These are phyloP conservation scores for Buceros bicornis DNA, from an alignment of 2,797 vertebrate species.

Conservation along the genomic window DNA sequence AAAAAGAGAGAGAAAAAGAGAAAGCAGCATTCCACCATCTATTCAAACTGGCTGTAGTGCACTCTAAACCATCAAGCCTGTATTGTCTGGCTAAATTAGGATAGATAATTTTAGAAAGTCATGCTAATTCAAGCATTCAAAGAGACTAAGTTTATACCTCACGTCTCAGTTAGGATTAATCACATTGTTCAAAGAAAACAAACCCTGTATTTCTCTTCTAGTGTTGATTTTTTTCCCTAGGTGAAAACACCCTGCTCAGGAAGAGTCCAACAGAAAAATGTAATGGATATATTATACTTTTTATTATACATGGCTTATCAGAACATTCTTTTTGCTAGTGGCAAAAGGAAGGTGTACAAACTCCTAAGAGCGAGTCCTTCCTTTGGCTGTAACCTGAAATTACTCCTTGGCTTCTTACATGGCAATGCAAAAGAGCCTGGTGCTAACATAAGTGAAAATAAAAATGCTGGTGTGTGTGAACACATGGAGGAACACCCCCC, in stretches of 20 bases:
- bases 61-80: not conserved
- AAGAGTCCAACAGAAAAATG: not conserved
- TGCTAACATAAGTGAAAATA: not conserved
- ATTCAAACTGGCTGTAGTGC: not conserved
- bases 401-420: not conserved
- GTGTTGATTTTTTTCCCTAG: not conserved
- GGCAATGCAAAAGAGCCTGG: not conserved
- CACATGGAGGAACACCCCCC: not conserved
- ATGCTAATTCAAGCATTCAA: not conserved
- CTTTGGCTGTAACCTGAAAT: not conserved
- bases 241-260: not conserved
- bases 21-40: not conserved
- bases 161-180: not conserved
- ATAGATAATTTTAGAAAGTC: not conserved
- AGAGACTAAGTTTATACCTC: not conserved
- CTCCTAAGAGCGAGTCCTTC: not conserved
- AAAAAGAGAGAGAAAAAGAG: no score
- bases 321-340: not conserved
- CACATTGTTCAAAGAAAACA: not conserved
- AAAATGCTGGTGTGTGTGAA: not conserved
- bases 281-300: not conserved
- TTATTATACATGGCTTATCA: not conserved
- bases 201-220: fast-evolving
- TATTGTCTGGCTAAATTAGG: not conserved
- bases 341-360: not conserved